phyloP scores from a whole-genome alignment of 2,888 invertebrate genomes.

The Phania funesta region DNA sequence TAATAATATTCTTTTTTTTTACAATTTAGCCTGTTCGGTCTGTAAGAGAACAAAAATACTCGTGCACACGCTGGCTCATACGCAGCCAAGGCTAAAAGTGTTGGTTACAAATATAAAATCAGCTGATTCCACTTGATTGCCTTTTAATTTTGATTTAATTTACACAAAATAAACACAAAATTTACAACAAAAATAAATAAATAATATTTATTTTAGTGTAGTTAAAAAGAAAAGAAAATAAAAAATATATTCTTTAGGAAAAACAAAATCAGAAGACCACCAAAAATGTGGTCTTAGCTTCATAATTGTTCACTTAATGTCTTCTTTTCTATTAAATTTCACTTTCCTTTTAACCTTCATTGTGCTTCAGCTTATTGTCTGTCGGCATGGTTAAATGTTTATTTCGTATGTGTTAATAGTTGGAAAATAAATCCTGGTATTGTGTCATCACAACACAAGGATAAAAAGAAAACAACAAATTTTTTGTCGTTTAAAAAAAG shows the following conservation, averaged over 20 bases:
- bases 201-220: slow-evolving; percentile 63
- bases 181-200: slow-evolving; percentile 32
- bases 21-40: not conserved
- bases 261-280: slow-evolving; percentile 32
- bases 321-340: not conserved
- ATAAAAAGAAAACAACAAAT: slow-evolving; percentile 37
- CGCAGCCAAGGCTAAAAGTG: slow-evolving; percentile 40
- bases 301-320: slow-evolving; percentile 25
- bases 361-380: slow-evolving; percentile 66
- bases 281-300: slow-evolving; percentile 8
- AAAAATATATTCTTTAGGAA: not conserved
- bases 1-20: slow-evolving; percentile 1
- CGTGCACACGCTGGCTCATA: not conserved
- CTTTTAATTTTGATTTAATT: slow-evolving; percentile 79
- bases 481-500: not conserved
- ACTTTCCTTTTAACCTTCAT: slow-evolving; percentile 19
- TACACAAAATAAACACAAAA: slow-evolving; percentile 76
- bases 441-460: slow-evolving; percentile 10
- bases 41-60: not conserved
- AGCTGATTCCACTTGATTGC: slow-evolving; percentile 81
- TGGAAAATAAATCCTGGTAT: slow-evolving; percentile 55
- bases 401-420: slow-evolving; percentile 48
- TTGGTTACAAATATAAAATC: slow-evolving; percentile 74
- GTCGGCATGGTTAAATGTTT: slow-evolving; percentile 36
- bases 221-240: not conserved